phyloP scores from a whole-genome alignment of 2,888 invertebrate genomes.

The Adelphocoris suturalis region DNA sequence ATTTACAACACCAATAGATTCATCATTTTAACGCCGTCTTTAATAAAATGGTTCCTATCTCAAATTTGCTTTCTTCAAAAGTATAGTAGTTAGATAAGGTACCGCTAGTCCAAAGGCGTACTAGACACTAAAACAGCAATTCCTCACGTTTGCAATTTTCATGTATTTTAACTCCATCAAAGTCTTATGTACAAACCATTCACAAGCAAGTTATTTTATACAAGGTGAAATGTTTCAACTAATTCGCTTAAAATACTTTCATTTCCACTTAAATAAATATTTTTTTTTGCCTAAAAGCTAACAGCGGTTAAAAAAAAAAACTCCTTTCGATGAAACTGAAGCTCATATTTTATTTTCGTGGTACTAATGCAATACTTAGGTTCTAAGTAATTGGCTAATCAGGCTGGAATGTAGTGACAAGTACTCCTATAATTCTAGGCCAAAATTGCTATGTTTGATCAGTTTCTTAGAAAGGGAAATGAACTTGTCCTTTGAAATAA shows the following conservation, averaged over 20 bases:
- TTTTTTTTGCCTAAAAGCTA: conserved; percentile 33
- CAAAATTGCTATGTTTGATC: conserved; percentile 29
- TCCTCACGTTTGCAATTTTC: conserved; percentile 45
- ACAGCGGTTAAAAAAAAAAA: conserved; percentile 14
- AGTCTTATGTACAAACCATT: conserved; percentile 47
- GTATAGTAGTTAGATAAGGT: conserved; percentile 21
- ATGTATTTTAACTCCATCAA: conserved; percentile 18
- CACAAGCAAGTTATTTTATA: conserved; percentile 40
- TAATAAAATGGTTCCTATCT: neutral
- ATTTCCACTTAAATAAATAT: conserved; percentile 3
- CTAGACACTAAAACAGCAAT: conserved; percentile 64
- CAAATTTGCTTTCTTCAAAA: neutral
- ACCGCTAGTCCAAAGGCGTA: conserved; percentile 43
- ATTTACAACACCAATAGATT: conserved; percentile 74
- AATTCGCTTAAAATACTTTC: conserved; percentile 21
- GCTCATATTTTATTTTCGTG: conserved; percentile 41
- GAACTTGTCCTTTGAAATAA: neutral
- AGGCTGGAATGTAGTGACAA: conserved; percentile 53
- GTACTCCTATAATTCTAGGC: conserved; percentile 17
- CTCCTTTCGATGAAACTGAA: conserved; percentile 34
- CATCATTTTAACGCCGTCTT: conserved; percentile 37
- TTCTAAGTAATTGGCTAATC: conserved; percentile 57
- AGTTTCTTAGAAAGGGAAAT: neutral
- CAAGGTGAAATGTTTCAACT: conserved; percentile 26
- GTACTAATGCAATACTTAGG: conserved; percentile 49